Base-by-base conservation (phyloP, 2,888 invertebrate genomes). In the Cantharis lateralis region DNA sequence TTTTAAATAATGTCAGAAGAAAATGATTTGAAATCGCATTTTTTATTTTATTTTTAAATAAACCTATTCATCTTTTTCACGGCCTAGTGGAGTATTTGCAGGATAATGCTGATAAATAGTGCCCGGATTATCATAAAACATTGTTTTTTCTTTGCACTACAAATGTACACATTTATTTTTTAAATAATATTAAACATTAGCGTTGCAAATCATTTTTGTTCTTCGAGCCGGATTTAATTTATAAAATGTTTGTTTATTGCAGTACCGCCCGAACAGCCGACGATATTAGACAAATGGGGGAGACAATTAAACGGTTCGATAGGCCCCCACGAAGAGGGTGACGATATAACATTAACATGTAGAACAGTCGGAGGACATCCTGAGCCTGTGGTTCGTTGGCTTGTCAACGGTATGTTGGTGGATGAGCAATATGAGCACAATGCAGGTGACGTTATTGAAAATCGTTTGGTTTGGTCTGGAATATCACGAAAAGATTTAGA, bases 231-330 rank as follows among this genome's bases (percentile, higher is more conserved):
- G 48, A 48, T 48, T 48, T 48, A 1, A 9, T n/a, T 48, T 48
- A 2, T n/a, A 7, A 48, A 48, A 48, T 48, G 1, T 13, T 62
- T 76, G 70, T 82, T 81, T 85, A 82, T 90, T 90, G 4, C 92
- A 96, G 96, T 96, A 85, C 95, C 96, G 81, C 96, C 96, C 9
- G 95, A 96, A 87, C 93, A 93, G 86, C 95, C 96, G 64, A 93
- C 94, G 82, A 95, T 96, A 84, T 91, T 96, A 85, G 95, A 96
- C 89, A 92, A 94, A 81, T 94, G 93, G 92, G 96, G 96, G 70
- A 93, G 94, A 82, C 93, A 94, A 87, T 91, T 96, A 86, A 95
- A 96, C 89, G 92, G 92, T 82, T 93, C 94, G 16, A 92, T 95
- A 70, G 96, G 96, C 2, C 96, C 96, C 0, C 94, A 95, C 87